Evolutionary conservation across 2,113 vertebrate genomes (phyloP).

Genomic region (Cavia porcellus): DNA sequence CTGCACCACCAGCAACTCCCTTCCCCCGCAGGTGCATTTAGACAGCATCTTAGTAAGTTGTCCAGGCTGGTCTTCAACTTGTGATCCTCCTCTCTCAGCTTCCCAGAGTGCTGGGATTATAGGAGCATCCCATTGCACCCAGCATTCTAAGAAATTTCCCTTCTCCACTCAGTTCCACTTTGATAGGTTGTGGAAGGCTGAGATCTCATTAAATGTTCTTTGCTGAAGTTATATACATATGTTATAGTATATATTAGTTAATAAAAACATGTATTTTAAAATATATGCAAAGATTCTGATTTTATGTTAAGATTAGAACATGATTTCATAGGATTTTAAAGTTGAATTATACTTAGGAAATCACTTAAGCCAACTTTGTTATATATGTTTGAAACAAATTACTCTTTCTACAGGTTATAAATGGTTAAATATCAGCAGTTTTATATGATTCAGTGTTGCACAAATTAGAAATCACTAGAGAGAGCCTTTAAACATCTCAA

Average conservation of each 20-base stretch:
- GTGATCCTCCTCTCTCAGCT: too few relatives aligned
- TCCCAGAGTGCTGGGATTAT: not conserved
- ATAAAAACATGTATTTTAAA: not conserved
- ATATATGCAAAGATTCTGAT: not conserved
- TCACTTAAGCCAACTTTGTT: not conserved
- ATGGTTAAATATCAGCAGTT: not conserved
- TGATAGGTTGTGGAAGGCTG: not conserved
- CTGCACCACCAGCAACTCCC: not conserved
- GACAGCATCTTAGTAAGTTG: not conserved
- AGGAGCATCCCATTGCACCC: not conserved
- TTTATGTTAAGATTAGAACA: constrained; percentile 6
- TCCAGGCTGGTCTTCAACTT: not conserved
- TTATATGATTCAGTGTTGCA: not conserved
- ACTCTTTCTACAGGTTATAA: not conserved
- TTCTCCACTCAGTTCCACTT: not conserved
- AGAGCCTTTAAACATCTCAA: not conserved
- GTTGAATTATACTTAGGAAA: not conserved
- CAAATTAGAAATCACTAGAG: not conserved
- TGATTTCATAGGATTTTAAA: not conserved
- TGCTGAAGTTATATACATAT: not conserved
- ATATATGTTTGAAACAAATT: not conserved
- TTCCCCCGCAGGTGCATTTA: not conserved
- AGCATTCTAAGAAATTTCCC: not conserved
- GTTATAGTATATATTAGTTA: constrained; percentile 30
- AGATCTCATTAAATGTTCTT: not conserved